Percentiles rank a stretch among this genome's conserved stretches.
Evolutionary conservation across 2,888 invertebrate species (phyloP).

Genomic region (Epinotia nisella): DNA sequence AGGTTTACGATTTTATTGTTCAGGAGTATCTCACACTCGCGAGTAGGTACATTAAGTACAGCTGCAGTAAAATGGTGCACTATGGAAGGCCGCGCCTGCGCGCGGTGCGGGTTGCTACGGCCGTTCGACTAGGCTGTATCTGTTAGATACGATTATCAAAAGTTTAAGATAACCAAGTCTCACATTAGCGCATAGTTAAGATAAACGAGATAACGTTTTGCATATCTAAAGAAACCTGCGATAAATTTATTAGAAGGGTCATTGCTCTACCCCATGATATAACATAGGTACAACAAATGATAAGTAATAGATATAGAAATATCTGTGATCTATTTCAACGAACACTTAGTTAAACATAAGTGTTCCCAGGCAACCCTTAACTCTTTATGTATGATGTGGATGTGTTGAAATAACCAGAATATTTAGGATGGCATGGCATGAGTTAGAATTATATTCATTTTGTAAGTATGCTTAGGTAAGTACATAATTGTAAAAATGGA

Average conservation of each 20-base stretch:
- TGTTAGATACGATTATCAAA: conserved; percentile 79
- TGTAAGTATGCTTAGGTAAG: too few relatives aligned
- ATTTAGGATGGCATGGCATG: too few relatives aligned
- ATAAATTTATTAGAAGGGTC: conserved; percentile 71
- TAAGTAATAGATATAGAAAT: not conserved
- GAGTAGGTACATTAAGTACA: not conserved
- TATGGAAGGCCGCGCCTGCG: conserved; percentile 31
- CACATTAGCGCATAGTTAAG: conserved; percentile 82
- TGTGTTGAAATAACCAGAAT: too few relatives aligned
- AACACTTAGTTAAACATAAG: not conserved
- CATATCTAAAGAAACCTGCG: conserved; percentile 75
- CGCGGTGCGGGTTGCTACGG: conserved; percentile 51
- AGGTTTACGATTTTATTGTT: conserved; percentile 26
- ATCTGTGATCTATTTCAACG: not conserved
- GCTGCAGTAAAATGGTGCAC: conserved; percentile 12
- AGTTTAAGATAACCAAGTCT: conserved; percentile 76
- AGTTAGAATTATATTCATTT: too few relatives aligned
- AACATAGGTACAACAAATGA: conserved; percentile 5
- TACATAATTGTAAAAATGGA: too few relatives aligned
- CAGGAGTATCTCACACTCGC: conserved; percentile 7
- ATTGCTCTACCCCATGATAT: conserved; percentile 57
- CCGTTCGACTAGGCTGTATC: conserved; percentile 71
- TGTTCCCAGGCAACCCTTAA: not conserved
- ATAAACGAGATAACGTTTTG: conserved; percentile 83
- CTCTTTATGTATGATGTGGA: not conserved